Base-by-base conservation (phyloP, 2,113 vertebrate species). In the Lampris megalopsis region DNA sequence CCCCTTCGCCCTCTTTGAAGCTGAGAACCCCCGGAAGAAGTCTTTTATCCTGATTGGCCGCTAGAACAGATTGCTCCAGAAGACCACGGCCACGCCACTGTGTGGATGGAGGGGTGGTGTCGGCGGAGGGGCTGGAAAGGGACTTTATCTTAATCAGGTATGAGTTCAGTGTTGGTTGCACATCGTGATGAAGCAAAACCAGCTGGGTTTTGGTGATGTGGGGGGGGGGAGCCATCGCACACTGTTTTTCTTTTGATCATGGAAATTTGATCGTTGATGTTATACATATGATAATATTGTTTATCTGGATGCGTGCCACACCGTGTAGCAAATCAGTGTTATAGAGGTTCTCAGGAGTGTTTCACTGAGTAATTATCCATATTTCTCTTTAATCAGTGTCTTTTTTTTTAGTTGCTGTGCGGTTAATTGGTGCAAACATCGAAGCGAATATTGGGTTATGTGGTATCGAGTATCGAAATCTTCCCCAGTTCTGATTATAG, bases 1-100 rank as follows among this genome's bases (percentile, higher is more conserved):
- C 57, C 1, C 6, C 71, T 81, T 58, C 60, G 70, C 68, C 62
- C 42, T 38, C 83, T 90, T 91, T 90, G 85, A 91, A 85, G 85
- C 68, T 0, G 2, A 50, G 52, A 82, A 56, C 60, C 58, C 71
- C 75, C 52, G 62, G 81, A 88, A 87, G 64, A 82, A 81, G 79
- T 83, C 65, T 58, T 74, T 64, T 62, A 35, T 58, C 6, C 74
- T 62, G 74, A 89, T 81, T 84, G 79, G 73, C 78, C 68, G 82
- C 63, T 79, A 37, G 60, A 62, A 68, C 52, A 63, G 59, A 65
- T 70, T 2, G 43, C 6, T 3, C 62, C 1, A 35, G 10, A 9
- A 10, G 42, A 48, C 10, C 45, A 48, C 9, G 13, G 13, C 43
- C 10, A 40, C 42, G 3, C 42, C n/a, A 9, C 5, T 63, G 11